These are phyloP conservation scores for Yponomeuta cagnagella DNA, from an alignment of 2,888 invertebrate genomes.

Conservation along the genomic window DNA sequence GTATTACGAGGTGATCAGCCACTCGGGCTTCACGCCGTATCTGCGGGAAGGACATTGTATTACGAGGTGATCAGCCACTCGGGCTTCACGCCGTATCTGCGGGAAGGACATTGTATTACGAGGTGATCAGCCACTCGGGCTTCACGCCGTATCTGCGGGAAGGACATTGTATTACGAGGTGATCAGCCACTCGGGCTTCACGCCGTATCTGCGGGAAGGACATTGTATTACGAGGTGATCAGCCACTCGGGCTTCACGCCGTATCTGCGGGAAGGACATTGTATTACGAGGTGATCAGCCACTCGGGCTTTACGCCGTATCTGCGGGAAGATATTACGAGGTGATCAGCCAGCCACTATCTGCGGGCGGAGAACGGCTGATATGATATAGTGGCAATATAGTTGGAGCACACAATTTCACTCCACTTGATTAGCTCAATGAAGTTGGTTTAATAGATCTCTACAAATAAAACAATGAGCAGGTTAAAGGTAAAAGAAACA, in stretches of 20 bases:
- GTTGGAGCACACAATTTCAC: background rate
- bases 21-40: constrained; percentile 98
- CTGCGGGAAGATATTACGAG: constrained; percentile 70
- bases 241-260: constrained; percentile 99
- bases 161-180: background rate
- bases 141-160: constrained; percentile 93
- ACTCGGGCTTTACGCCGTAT: constrained; percentile 98
- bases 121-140: constrained; percentile 95
- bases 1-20: constrained; percentile 81
- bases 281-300: constrained; percentile 81
- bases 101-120: constrained; percentile 39
- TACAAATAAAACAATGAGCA: too few relatives aligned
- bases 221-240: constrained; percentile 49
- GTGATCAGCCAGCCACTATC: constrained; percentile 95
- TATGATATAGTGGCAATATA: background rate
- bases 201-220: constrained; percentile 87
- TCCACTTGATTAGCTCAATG: background rate
- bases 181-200: constrained; percentile 98
- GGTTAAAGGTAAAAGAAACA: too few relatives aligned
- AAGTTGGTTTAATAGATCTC: too few relatives aligned
- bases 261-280: constrained; percentile 83
- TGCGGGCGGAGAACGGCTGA: constrained; percentile 58
- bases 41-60: constrained; percentile 70
- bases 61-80: constrained; percentile 90
- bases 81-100: constrained; percentile 96